Evolutionary conservation across 2,797 vertebrate genomes (phyloP).

Genomic region (Uromys caudimaculatus): DNA sequence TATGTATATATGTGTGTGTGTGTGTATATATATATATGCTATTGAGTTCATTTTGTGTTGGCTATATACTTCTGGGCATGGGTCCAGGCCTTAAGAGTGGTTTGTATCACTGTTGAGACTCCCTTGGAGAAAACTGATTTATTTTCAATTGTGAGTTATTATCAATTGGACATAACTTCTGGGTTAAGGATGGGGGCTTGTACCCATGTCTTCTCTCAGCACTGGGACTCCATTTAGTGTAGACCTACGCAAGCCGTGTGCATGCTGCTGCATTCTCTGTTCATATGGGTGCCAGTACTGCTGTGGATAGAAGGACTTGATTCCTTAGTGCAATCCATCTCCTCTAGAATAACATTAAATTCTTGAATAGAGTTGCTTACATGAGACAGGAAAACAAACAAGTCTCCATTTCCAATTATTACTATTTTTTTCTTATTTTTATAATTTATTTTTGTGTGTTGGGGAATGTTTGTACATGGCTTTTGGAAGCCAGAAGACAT

Average conservation of each 20-base stretch:
- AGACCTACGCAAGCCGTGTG: neutral
- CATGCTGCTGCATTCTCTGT: neutral
- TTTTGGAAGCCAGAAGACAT: neutral
- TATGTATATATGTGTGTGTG: too few species aligned
- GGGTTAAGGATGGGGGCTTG: neutral
- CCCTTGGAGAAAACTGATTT: neutral
- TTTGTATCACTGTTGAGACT: neutral
- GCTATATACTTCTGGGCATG: neutral
- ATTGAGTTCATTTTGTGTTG: neutral
- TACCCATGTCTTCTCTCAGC: neutral
- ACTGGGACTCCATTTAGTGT: neutral
- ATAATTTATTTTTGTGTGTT: neutral
- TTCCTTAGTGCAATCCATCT: neutral
- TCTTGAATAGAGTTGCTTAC: conserved; percentile 29
- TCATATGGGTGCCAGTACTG: neutral
- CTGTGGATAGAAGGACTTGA: neutral
- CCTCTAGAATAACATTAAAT: conserved; percentile 11
- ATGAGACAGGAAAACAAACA: conserved; percentile 40
- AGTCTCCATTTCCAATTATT: neutral
- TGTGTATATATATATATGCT: neutral
- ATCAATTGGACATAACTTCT: neutral
- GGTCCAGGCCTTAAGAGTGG: neutral
- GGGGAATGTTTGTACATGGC: neutral
- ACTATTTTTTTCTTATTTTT: neutral
- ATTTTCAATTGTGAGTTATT: neutral